Evolutionary conservation across 2,797 vertebrate genomes (phyloP).

Genomic region (Melanotaenia maccullochi): DNA sequence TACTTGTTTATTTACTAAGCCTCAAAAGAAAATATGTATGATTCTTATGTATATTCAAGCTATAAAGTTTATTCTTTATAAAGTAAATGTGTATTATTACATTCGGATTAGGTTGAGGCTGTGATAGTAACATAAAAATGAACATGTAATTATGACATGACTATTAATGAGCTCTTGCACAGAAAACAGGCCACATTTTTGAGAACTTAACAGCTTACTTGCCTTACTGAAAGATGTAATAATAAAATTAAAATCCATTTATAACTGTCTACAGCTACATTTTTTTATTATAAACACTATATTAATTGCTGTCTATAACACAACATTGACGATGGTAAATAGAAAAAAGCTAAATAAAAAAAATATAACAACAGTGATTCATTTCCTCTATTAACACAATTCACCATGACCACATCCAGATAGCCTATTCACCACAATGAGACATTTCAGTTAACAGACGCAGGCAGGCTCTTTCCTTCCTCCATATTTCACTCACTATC

Average conservation of each 20-base stretch:
- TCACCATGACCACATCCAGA: slow-evolving; percentile 28
- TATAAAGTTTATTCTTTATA: background rate
- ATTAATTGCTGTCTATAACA: background rate
- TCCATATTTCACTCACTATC: slow-evolving; percentile 76
- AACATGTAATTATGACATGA: background rate
- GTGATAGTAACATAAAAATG: background rate
- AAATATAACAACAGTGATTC: slow-evolving; percentile 30
- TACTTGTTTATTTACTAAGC: background rate
- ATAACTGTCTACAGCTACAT: background rate
- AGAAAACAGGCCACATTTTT: background rate
- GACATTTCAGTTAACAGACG: slow-evolving; percentile 60
- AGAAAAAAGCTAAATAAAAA: background rate
- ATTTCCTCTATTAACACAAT: slow-evolving; percentile 45
- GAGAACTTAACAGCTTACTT: background rate
- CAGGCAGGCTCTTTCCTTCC: slow-evolving; percentile 50
- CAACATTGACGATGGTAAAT: background rate
- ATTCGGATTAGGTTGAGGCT: background rate
- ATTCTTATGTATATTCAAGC: background rate
- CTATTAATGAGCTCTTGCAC: background rate
- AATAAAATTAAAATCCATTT: too few species aligned
- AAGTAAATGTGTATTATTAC: background rate
- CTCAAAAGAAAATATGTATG: background rate
- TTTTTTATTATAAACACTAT: background rate
- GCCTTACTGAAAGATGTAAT: background rate
- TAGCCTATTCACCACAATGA: slow-evolving; percentile 44